Conservation (phyloP, 2,797 vertebrate species). For the Presbytis comata region DNA sequence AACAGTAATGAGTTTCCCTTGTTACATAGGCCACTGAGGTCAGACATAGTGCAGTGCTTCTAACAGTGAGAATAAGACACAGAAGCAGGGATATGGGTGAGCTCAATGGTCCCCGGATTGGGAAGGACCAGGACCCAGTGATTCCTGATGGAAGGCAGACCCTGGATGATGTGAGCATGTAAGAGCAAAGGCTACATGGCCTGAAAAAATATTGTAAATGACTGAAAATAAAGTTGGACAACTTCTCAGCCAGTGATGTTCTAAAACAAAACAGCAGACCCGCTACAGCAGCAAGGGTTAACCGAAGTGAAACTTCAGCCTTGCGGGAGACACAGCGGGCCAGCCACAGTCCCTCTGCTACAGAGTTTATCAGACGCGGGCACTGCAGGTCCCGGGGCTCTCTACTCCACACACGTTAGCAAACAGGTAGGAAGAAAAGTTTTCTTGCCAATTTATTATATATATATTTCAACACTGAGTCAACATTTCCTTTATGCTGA, state of each 20-base stretch:
- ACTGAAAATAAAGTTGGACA: neutral
- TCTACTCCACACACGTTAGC: neutral
- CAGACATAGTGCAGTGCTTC: neutral
- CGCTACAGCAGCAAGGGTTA: neutral
- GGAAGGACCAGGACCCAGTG: neutral
- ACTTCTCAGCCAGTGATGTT: neutral
- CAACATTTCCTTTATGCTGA: neutral
- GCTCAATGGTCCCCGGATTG: neutral
- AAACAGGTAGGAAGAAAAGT: conserved; percentile 30
- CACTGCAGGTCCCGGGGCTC: neutral
- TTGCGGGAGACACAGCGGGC: accelerated
- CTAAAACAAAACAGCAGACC: neutral
- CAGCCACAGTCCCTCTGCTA: neutral
- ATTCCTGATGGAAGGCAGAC: neutral
- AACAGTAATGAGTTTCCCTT: conserved; percentile 9
- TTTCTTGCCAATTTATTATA: neutral
- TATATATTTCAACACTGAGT: neutral
- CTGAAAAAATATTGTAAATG: neutral
- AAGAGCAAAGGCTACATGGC: neutral
- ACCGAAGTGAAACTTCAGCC: neutral
- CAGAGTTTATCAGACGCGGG: neutral
- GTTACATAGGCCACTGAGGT: neutral
- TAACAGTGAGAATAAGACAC: neutral
- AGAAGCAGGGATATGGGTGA: neutral
- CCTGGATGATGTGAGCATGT: neutral